Conservation (phyloP, 2,888 invertebrate genomes). For the Trilocha varians region DNA sequence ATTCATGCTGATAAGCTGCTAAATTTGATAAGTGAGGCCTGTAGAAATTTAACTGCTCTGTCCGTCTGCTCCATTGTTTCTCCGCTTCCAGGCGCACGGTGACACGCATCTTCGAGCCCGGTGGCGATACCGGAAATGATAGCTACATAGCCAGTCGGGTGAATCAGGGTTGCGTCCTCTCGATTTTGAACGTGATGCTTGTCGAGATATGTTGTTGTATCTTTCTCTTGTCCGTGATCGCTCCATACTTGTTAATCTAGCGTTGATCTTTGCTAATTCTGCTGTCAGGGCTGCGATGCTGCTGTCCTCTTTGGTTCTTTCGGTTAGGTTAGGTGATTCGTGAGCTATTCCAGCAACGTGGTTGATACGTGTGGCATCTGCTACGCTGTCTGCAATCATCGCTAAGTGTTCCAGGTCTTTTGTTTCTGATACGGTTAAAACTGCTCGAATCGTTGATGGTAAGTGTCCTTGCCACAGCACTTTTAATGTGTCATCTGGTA, state of each 20-base stretch:
- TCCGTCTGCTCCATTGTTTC: not conserved
- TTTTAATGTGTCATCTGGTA: slow-evolving; percentile 3
- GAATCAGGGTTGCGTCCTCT: not conserved
- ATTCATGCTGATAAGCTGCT: slow-evolving; percentile 2
- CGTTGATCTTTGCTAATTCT: not conserved
- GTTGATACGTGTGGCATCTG: slow-evolving; percentile 1
- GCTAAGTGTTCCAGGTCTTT: no score
- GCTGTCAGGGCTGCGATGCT: not conserved
- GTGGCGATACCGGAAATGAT: not conserved
- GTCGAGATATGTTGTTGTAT: not conserved
- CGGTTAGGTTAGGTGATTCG: no score
- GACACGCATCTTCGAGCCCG: not conserved
- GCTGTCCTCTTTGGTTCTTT: not conserved
- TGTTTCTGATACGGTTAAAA: slow-evolving; percentile 5
- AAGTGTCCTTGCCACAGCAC: slow-evolving; percentile 6
- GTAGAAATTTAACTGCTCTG: slow-evolving; percentile 5
- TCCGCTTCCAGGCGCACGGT: not conserved
- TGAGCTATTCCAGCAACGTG: not conserved
- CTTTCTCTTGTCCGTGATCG: not conserved
- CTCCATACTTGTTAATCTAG: slow-evolving; percentile 3
- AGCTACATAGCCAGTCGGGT: no score
- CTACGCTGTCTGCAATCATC: slow-evolving; percentile 6
- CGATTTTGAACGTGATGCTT: not conserved
- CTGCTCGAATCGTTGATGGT: slow-evolving; percentile 7
- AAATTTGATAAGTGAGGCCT: slow-evolving; percentile 11